A percentile compares a stretch with the other conserved stretches of the same genome.
These are phyloP conservation scores for Poecilia wingei DNA, from an alignment of 2,797 vertebrate species.

Conservation along the genomic window DNA sequence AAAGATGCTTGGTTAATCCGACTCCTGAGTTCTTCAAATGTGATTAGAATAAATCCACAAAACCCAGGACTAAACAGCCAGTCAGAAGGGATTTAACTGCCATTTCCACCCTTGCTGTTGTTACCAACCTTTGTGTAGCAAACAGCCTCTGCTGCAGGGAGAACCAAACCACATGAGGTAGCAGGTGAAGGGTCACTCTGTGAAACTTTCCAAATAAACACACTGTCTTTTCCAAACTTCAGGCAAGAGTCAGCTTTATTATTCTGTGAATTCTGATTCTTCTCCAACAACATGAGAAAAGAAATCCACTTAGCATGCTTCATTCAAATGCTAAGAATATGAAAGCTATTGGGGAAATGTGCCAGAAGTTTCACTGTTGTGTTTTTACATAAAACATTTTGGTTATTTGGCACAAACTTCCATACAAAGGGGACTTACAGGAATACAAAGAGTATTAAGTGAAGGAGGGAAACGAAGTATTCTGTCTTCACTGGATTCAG, in stretches of 20 bases:
- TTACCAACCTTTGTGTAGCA: neutral
- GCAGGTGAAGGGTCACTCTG: neutral
- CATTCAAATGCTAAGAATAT: neutral
- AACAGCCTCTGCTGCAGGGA: neutral
- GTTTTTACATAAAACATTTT: neutral
- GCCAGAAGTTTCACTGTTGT: neutral
- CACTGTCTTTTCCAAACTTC: neutral
- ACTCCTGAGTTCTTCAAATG: neutral
- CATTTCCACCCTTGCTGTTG: conserved; percentile 1
- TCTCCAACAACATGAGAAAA: neutral
- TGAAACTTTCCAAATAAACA: neutral
- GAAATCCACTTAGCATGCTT: neutral
- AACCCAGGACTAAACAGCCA: neutral
- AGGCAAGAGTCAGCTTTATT: neutral
- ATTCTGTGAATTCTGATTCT: neutral
- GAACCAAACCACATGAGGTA: neutral
- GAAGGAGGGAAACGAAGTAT: neutral
- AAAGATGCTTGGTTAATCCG: neutral
- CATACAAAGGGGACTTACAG: neutral
- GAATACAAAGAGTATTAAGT: neutral
- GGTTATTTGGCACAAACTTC: neutral
- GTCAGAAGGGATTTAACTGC: too few relatives aligned
- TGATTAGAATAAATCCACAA: neutral
- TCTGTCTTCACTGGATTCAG: neutral
- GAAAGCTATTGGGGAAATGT: neutral